Conservation (phyloP, 2,888 invertebrate genomes). For the Gisinianus flammeolus region DNA sequence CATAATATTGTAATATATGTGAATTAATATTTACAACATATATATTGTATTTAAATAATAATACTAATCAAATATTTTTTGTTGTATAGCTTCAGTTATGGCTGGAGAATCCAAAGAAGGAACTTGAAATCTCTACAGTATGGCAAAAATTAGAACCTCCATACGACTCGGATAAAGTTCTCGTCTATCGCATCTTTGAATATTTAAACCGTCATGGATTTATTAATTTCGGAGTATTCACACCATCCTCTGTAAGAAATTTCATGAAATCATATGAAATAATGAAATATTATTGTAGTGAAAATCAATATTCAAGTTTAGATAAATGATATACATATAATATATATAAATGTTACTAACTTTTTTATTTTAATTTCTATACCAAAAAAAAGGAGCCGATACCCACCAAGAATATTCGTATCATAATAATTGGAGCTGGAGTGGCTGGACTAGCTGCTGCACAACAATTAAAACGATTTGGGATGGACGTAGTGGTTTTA, state of each 20-base stretch:
- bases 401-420: conserved; percentile 65
- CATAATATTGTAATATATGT: background rate
- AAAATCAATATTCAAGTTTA: too few species aligned
- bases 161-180: conserved; percentile 86
- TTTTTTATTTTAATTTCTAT: too few species aligned
- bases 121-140: conserved; percentile 81
- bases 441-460: conserved; percentile 95
- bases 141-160: conserved; percentile 82
- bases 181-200: conserved; percentile 84
- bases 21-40: conserved; percentile 1
- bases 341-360: too few species aligned
- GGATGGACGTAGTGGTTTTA: conserved; percentile 88
- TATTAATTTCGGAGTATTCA: conserved; percentile 97
- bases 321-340: too few species aligned
- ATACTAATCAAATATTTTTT: conserved; percentile 28
- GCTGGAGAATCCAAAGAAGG: conserved; percentile 93
- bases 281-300: too few species aligned
- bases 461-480: conserved; percentile 92
- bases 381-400: too few species aligned
- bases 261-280: conserved; percentile 44
- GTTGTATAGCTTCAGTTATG: conserved; percentile 79
- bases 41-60: background rate
- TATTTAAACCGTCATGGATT: conserved; percentile 95
- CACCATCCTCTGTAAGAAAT: conserved; percentile 74
- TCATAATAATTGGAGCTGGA: conserved; percentile 76